A percentile compares a stretch with the other conserved stretches of the same genome.
Evolutionary conservation across 2,113 vertebrate genomes (phyloP).

Genomic region (Panthera tigris): DNA sequence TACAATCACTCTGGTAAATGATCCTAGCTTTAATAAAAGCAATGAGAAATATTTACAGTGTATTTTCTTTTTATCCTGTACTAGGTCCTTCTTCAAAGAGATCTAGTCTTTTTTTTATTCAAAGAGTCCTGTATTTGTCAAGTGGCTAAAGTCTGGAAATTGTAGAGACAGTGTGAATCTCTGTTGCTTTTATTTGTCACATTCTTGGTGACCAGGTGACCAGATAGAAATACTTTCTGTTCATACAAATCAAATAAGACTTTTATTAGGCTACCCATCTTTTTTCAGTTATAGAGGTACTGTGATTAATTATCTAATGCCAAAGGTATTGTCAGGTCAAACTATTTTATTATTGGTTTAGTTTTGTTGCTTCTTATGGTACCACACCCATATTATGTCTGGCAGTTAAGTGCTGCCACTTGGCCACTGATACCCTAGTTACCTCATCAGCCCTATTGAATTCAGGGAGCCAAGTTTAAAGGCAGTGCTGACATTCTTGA

Average conservation of each 20-base stretch:
- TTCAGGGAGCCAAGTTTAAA: not conserved
- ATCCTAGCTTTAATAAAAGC: not conserved
- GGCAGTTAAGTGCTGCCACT: not conserved
- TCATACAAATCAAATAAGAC: not conserved
- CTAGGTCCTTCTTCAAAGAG: not conserved
- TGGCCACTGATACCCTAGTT: not conserved
- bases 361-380: not conserved
- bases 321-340: not conserved
- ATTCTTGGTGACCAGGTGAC: not conserved
- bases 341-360: not conserved
- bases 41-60: not conserved
- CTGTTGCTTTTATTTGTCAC: not conserved
- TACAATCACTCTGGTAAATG: not conserved
- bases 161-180: not conserved
- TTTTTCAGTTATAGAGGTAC: not conserved
- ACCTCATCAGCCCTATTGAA: not conserved
- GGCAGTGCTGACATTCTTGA: not conserved
- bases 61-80: not conserved
- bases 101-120: not conserved
- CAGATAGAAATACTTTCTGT: not conserved
- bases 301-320: not conserved
- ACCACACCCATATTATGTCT: not conserved
- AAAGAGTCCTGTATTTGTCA: not conserved
- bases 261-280: not conserved
- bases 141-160: not conserved